Evolutionary conservation across 64 coral and sea anemone species (phyloP), one percentile per base, ranked within the genome.

Genomic region (Stylophora pistillata): DNA sequence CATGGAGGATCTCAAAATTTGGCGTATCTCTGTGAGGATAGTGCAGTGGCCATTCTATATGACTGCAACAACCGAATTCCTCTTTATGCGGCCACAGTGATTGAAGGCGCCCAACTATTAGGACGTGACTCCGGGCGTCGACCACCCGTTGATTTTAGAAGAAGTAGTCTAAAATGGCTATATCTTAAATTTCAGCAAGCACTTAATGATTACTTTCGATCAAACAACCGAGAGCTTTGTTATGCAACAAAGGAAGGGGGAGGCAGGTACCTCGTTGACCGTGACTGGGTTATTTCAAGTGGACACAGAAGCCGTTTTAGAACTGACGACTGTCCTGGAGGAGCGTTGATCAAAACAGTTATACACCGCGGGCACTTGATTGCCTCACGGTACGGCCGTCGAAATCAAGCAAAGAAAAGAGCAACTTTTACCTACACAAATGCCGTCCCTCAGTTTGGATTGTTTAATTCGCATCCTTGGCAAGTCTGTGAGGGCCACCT

Each of bases 31-130:
- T 88, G 86, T 66, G 74, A 78, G 47, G 21, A 9, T 15, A 3
- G 9, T 18, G 21, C 57, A 18, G 59, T 85, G 1, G 82, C 82
- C 0, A 71, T 71, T 1, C 82, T 85, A 0, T 85, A 85, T 54
- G 82, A 85, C 82, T 85, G 82, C 63, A 69, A 85, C 23, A 70
- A 20, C 16, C 10, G 82, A 65, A 85, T 69, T 13, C 86, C 86
- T 10, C 57, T 88, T 2, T 88, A 65, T 26, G 56, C 86, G 13
- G 86, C 86, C 15, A 88, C 74, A 6, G 20, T 68, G 15, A 54
- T 88, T 21, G 53, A 55, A 13, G 74, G 56, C 5, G 17, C 6
- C 5, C 86, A 75, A 23, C 13, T 88, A 16, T 47, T 10, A 7
- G 30, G 2, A 18, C 4, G 20, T 9, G 9, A 14, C 23, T 11